Base-by-base conservation (phyloP, 30 jellyfish, hydroid and myxozoan species). In the Turritopsis rubra region DNA sequence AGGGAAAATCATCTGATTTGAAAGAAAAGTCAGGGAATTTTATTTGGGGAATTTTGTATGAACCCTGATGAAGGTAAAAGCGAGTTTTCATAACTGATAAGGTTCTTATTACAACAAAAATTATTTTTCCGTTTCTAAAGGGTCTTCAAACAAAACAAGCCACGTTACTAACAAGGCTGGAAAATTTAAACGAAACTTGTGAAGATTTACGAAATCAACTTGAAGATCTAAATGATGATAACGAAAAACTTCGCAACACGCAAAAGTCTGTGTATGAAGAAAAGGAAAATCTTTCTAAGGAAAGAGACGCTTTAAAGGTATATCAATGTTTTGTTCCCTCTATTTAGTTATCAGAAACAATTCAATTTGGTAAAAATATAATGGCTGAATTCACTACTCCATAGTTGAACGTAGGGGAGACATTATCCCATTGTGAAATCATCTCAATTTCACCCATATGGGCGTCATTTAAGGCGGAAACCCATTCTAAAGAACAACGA, bases 81-180 rank as follows among this genome's bases (percentile, higher is more conserved):
- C n/a, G n/a, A n/a, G n/a, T n/a, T n/a, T n/a, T n/a, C n/a, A n/a
- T n/a, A n/a, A n/a, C n/a, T n/a, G n/a, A n/a, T n/a, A n/a, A n/a
- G n/a, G n/a, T n/a, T n/a, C 13, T 41, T 5, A 41, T 41, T 41
- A 3, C 13, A 41, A 5, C 60, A 5, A 13, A 41, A 5, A 13
- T 41, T 41, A 41, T 68, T 68, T 22, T 9, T 68, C 21, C 1
- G 9, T 68, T 68, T 16, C 19, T 68, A 17, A 20, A 92, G 98
- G 83, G 90, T 16, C 72, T 92, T 41, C 96, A 92, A 86, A 75
- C 91, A 7, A 92, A 92, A 54, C 96, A 92, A 23, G 89, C 93
- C 28, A 20, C 90, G 20, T 83, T 92, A 21, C 89, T 92, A 24
- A 65, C 83, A 65, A 76, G 96, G 70, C 91, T 91, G 23, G 87